Evolutionary conservation across 1,140 invertebrate species (phyloP).

Genomic region (Rhagoletis zephyria): DNA sequence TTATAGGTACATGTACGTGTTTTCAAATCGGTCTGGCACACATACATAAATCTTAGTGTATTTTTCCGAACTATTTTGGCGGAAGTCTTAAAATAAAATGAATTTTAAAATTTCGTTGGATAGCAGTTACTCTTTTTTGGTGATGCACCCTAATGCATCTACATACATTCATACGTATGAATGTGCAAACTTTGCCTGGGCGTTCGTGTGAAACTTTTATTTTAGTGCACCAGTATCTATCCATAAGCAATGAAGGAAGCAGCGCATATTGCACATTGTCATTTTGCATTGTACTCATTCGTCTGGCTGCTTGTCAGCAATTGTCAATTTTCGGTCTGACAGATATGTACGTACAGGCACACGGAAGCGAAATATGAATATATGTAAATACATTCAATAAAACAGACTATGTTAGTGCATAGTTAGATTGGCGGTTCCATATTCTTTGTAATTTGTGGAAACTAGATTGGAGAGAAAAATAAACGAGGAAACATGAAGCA

Average conservation of each 20-base stretch:
- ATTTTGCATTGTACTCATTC: neutral
- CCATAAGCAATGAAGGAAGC: conserved; percentile 7
- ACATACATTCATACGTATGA: neutral
- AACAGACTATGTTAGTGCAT: neutral
- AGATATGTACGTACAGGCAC: neutral
- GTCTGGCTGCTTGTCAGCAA: conserved; percentile 27
- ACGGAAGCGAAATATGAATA: conserved; percentile 32
- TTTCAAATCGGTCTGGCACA: too few relatives aligned
- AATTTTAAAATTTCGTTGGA: too few relatives aligned
- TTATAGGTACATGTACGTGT: too few relatives aligned
- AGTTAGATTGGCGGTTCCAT: neutral
- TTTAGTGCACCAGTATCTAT: neutral
- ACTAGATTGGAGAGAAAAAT: too few relatives aligned
- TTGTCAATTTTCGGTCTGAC: conserved; percentile 47
- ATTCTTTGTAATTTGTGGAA: neutral
- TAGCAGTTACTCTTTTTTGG: too few relatives aligned
- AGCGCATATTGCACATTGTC: conserved; percentile 35
- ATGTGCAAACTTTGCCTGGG: neutral
- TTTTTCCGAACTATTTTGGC: too few relatives aligned
- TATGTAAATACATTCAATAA: conserved; percentile 6
- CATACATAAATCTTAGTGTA: too few relatives aligned
- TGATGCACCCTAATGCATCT: too few relatives aligned
- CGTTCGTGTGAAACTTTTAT: conserved; percentile 44
- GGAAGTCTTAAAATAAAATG: too few relatives aligned
- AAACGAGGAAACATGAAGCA: too few relatives aligned